Evolutionary conservation across 2,888 invertebrate species (phyloP), one percentile per base, ranked within the genome.

Genomic region (Acronicta psi): DNA sequence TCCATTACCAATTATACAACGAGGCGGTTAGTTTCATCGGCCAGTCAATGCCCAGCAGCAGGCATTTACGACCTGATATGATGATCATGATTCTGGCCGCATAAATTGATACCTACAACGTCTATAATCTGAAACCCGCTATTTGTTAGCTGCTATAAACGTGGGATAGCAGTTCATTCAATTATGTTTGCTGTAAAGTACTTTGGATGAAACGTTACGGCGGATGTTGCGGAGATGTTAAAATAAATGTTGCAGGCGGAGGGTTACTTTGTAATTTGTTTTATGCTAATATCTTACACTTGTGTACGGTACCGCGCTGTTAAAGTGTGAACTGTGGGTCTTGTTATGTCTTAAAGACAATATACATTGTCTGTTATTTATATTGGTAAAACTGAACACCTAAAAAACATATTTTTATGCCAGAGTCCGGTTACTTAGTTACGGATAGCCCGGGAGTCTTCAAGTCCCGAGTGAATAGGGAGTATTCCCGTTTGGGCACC

Each of bases 251-350:
- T 18, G 34, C 29, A 25, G 41, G 41, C 47, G 37, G 45, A 40
- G 40, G 52, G 41, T 44, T 61, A 58, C 62, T 76, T 67, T 66
- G 69, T 71, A 69, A 73, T 76, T 66, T 63, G 50, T 68, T 76
- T 74, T 54, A 69, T 61, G 61, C 20, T 49, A 54, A 57, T 66
- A 47, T 17, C 17, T 34, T 20, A 25, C 41, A 47, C 50, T 46
- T 37, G 51, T 31, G 41, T 31, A 18, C 9, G 25, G 20, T 20
- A 20, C 20, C 5, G 20, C 20, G 20, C 20, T 20, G 20, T 20
- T n/a, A n/a, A n/a, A 20, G 20, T 5, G 20, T 20, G 20, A 20
- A 20, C 3, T 20, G 5, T 4, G 5, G 20, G 20, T 20, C n/a
- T n/a, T n/a, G n/a, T n/a, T n/a, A n/a, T n/a, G n/a, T n/a, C n/a